These are phyloP conservation scores for Drosophila affinis DNA, from an alignment of 2,888 invertebrate species.

Conservation along the genomic window DNA sequence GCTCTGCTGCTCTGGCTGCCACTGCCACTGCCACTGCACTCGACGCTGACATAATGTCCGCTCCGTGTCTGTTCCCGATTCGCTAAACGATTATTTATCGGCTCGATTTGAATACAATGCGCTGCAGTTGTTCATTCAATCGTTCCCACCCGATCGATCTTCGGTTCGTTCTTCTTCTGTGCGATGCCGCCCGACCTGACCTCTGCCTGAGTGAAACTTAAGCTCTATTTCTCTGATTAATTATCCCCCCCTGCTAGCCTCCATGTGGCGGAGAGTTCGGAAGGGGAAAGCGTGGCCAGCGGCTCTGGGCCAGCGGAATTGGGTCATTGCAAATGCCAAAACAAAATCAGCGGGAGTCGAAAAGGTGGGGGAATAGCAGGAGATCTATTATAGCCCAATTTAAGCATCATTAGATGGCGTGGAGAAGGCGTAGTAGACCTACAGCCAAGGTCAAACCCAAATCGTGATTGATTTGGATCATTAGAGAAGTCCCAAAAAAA, in stretches of 20 bases:
- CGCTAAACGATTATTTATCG: conserved; percentile 73
- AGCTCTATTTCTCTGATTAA: conserved; percentile 68
- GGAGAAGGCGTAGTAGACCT: conserved; percentile 5
- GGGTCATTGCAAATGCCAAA: conserved; percentile 48
- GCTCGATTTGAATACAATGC: conserved; percentile 32
- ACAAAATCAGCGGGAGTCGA: conserved; percentile 33
- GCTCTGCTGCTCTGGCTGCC: neutral
- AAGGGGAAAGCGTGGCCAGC: conserved; percentile 46
- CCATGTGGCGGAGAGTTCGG: conserved; percentile 39
- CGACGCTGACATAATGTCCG: conserved; percentile 73
- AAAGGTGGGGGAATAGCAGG: conserved; percentile 8
- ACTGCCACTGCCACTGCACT: conserved; percentile 37
- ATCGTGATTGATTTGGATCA: conserved; percentile 3
- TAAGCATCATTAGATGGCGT: conserved; percentile 6
- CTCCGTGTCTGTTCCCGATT: conserved; percentile 34
- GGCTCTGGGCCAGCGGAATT: conserved; percentile 16
- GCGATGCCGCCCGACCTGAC: conserved; percentile 1
- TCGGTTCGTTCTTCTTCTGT: conserved; percentile 36
- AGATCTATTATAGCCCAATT: conserved; percentile 26
- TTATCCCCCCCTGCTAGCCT: conserved; percentile 28
- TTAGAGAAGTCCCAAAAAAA: conserved; percentile 16
- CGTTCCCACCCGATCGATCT: conserved; percentile 22
- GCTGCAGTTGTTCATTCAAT: conserved; percentile 23
- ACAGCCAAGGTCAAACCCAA: conserved; percentile 21
- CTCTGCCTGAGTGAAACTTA: conserved; percentile 52